Evolutionary conservation across 2,797 vertebrate genomes (phyloP).

Genomic region (Rallus crepitans): DNA sequence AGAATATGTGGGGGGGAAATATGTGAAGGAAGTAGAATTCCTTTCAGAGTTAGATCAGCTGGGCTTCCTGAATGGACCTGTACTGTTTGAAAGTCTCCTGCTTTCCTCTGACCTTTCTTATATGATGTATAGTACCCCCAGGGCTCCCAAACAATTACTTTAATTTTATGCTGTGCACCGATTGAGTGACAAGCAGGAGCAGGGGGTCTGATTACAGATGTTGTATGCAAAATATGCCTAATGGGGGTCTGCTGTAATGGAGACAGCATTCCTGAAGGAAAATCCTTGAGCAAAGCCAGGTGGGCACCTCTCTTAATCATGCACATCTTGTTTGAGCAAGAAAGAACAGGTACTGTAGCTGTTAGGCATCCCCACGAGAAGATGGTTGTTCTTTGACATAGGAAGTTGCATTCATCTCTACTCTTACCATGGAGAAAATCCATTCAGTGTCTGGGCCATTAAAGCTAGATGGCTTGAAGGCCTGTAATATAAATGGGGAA

Average conservation of each 20-base stretch:
- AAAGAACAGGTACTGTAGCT: background rate
- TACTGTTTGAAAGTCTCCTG: background rate
- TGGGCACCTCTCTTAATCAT: background rate
- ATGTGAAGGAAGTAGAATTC: background rate
- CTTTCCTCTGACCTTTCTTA: background rate
- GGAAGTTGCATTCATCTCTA: background rate
- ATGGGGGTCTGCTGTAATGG: background rate
- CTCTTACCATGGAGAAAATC: background rate
- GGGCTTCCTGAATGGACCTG: background rate
- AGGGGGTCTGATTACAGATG: background rate
- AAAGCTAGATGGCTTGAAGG: background rate
- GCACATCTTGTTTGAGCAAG: background rate
- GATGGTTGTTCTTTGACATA: background rate
- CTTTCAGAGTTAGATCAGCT: background rate
- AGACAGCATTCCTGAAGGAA: background rate
- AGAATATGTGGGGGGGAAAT: background rate
- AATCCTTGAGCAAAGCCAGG: background rate
- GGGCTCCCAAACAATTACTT: background rate
- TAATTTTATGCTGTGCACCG: background rate
- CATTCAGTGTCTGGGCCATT: background rate
- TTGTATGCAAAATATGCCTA: background rate
- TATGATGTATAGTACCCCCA: background rate
- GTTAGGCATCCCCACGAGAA: background rate
- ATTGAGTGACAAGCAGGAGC: background rate
- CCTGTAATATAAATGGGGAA: background rate